Evolutionary conservation across 2,797 vertebrate species (phyloP), one percentile per base, ranked within the genome.

Genomic region (Coreius guichenoti): DNA sequence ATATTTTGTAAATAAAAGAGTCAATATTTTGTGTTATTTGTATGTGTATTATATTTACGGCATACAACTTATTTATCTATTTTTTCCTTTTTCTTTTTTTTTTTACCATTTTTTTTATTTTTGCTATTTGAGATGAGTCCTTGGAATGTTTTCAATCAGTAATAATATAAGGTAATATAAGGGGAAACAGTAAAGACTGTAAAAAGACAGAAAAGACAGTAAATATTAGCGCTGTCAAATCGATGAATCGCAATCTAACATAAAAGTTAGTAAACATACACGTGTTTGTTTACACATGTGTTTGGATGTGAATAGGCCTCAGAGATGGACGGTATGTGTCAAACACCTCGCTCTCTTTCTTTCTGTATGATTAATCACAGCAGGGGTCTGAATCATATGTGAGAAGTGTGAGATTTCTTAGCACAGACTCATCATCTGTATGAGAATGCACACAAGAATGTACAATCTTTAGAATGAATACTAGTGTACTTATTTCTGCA

Each of bases 251-350:
- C 39, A 39, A 39, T 39, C 7, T 39, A 39, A 39, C 39, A 39
- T 39, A 39, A 36, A 36, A 39, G 8, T 39, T 2, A 39, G 39
- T 39, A 36, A 36, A 36, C 36, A 36, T 6, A 36, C 36, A 36
- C 36, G 6, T 36, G 33, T 36, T 36, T 36, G 33, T 36, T 36
- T 36, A n/a, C n/a, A n/a, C n/a, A n/a, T n/a, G n/a, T n/a, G n/a
- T n/a, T n/a, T 21, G 69, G 47, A 68, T 85, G 82, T 84, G 80
- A 87, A 58, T 73, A 79, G 82, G 80, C 82, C 68, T 85, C 45
- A 68, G 63, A 90, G 88, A 89, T 89, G 79, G 83, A 88, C 88
- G 88, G 65, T 67, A 14, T 67, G 68, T 76, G 88, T 88, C 89
- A 83, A 58, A 45, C 80, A 80, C 73, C 82, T 56, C 1, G 3